Evolutionary conservation across 2,797 vertebrate genomes (phyloP).

Genomic region (Atherinosoma microstoma): DNA sequence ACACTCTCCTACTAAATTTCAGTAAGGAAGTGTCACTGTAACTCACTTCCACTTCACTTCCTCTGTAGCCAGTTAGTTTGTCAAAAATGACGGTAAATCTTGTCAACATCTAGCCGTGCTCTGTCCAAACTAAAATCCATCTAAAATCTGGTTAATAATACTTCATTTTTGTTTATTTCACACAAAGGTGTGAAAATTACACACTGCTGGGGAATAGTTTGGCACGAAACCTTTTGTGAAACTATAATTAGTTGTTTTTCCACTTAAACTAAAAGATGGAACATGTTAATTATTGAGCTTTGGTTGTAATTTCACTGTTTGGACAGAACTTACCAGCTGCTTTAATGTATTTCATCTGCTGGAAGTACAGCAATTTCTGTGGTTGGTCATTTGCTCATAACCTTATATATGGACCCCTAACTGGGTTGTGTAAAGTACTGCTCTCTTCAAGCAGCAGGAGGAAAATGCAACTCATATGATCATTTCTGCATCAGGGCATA

Average conservation of each 20-base stretch:
- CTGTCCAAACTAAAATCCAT: constrained; percentile 7
- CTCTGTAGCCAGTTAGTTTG: constrained; percentile 4
- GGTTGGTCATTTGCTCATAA: not conserved
- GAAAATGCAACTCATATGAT: not conserved
- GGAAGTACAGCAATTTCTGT: not conserved
- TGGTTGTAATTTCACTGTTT: constrained; percentile 1
- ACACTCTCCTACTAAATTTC: constrained; percentile 11
- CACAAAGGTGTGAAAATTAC: not conserved
- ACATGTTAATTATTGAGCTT: constrained; percentile 6
- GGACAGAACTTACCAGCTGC: not conserved
- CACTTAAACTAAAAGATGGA: constrained; percentile 1
- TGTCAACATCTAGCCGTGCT: not conserved
- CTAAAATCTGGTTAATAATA: not conserved
- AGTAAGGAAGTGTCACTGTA: not conserved
- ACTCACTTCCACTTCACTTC: not conserved
- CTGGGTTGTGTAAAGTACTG: not conserved
- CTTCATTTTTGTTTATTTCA: not conserved
- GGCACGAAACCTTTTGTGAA: constrained; percentile 2
- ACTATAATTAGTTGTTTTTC: constrained; percentile 6
- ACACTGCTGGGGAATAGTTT: constrained; percentile 9
- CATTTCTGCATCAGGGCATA: not conserved
- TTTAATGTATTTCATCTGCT: not conserved
- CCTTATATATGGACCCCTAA: not conserved
- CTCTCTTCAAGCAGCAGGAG: not conserved
- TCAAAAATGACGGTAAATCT: not conserved